phyloP scores from a whole-genome alignment of 1,140 invertebrate genomes.

The Ceratitis capitata region DNA sequence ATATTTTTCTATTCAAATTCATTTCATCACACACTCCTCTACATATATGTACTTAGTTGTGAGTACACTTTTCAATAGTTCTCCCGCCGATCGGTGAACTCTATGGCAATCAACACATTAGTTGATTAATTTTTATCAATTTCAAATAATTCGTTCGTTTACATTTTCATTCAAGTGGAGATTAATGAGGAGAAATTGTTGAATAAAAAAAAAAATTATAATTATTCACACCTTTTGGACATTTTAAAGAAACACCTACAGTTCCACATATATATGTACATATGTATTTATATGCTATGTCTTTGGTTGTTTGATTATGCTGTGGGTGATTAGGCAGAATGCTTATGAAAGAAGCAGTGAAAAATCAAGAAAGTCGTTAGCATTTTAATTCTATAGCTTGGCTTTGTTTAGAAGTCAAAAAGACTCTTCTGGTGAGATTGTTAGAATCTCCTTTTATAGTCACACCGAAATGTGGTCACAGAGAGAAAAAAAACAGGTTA shows the following conservation, averaged over 20 bases:
- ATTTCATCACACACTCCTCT: too few relatives aligned
- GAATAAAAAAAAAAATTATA: neutral
- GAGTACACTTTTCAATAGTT: neutral
- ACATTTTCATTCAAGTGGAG: slow-evolving; percentile 11
- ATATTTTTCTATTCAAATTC: neutral
- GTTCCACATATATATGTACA: neutral
- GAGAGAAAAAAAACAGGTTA: too few relatives aligned
- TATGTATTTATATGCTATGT: too few relatives aligned
- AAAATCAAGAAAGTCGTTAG: neutral
- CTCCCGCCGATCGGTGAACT: neutral
- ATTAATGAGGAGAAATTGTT: slow-evolving; percentile 22
- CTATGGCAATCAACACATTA: neutral
- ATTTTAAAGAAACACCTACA: neutral
- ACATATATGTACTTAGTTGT: too few relatives aligned
- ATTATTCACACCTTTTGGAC: slow-evolving; percentile 28
- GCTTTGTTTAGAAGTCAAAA: too few relatives aligned
- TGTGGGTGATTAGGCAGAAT: neutral
- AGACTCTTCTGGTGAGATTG: too few relatives aligned
- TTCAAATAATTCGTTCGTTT: slow-evolving; percentile 31
- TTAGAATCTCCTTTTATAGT: too few relatives aligned
- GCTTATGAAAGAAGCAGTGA: too few relatives aligned
- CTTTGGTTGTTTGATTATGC: too few relatives aligned
- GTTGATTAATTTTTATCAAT: slow-evolving; percentile 9
- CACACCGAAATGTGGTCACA: too few relatives aligned
- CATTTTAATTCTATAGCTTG: too few relatives aligned